Evolutionary conservation across 2,113 vertebrate species (phyloP).

Genomic region (Rafetus swinhoei): DNA sequence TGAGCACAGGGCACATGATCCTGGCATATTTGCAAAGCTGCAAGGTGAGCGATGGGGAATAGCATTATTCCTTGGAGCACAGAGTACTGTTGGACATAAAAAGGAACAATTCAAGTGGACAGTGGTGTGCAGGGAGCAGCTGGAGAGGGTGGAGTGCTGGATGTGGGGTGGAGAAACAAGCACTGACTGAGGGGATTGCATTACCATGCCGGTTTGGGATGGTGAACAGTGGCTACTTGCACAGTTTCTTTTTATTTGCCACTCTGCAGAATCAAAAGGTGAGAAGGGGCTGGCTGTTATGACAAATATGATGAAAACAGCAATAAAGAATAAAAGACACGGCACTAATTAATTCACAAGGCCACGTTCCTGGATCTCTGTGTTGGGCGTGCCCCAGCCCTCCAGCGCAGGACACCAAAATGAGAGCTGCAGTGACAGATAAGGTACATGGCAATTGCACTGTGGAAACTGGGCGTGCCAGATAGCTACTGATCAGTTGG

Average conservation of each 20-base stretch:
- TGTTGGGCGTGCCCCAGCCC: background rate
- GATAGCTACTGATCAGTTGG: background rate
- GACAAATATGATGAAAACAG: conserved; percentile 51
- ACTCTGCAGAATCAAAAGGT: background rate
- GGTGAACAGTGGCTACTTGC: background rate
- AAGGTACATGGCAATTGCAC: background rate
- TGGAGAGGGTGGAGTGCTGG: background rate
- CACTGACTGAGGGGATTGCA: background rate
- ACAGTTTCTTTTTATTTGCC: conserved; percentile 48
- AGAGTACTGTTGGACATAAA: background rate
- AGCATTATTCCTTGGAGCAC: background rate
- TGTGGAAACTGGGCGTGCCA: background rate
- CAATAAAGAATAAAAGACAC: conserved; percentile 45
- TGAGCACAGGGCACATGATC: background rate
- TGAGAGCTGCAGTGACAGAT: background rate
- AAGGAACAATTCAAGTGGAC: background rate
- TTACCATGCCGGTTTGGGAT: background rate
- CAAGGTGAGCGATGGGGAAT: background rate
- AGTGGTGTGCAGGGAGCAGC: background rate
- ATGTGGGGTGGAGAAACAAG: background rate
- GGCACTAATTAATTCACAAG: background rate
- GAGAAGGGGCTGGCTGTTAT: background rate
- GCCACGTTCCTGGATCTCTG: background rate
- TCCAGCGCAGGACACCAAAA: background rate
- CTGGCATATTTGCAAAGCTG: background rate